Evolutionary conservation across 2,113 vertebrate genomes (phyloP).

Genomic region (Hiodon tergisus): DNA sequence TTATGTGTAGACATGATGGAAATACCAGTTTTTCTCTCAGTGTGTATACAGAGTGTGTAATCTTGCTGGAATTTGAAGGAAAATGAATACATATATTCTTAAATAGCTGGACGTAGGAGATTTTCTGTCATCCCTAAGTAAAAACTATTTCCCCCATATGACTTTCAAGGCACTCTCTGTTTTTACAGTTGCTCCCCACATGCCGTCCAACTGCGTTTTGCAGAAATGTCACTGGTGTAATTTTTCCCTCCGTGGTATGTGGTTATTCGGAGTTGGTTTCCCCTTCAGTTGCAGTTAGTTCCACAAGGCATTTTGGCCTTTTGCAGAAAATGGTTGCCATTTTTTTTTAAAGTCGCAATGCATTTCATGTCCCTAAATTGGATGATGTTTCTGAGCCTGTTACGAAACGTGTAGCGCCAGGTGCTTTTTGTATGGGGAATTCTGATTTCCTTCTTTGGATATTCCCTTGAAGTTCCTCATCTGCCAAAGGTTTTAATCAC

Average conservation of each 20-base stretch:
- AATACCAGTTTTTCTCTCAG: too few relatives aligned
- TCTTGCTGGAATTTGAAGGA: too few relatives aligned
- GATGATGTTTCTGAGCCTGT: too few relatives aligned
- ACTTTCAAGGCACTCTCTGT: slow-evolving; percentile 48
- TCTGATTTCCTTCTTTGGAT: too few relatives aligned
- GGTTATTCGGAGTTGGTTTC: slow-evolving; percentile 32
- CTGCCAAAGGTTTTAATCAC: too few relatives aligned
- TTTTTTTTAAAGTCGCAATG: not conserved
- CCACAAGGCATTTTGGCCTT: not conserved
- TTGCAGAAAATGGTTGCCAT: not conserved
- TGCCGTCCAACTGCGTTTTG: slow-evolving; percentile 35
- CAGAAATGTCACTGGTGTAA: slow-evolving; percentile 25
- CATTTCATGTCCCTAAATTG: too few relatives aligned
- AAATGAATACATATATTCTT: too few relatives aligned
- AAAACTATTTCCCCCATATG: slow-evolving; percentile 25
- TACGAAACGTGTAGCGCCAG: too few relatives aligned
- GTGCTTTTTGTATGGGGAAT: too few relatives aligned
- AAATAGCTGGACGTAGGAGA: not conserved
- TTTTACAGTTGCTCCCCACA: slow-evolving; percentile 59
- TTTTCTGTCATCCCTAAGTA: slow-evolving; percentile 15
- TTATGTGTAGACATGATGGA: too few relatives aligned
- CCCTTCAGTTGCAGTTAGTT: slow-evolving; percentile 23
- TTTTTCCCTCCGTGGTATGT: slow-evolving; percentile 28
- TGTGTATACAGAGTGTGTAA: too few relatives aligned
- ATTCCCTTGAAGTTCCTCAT: too few relatives aligned